Conservation (phyloP, 1,140 invertebrate genomes). For the Apis florea region DNA sequence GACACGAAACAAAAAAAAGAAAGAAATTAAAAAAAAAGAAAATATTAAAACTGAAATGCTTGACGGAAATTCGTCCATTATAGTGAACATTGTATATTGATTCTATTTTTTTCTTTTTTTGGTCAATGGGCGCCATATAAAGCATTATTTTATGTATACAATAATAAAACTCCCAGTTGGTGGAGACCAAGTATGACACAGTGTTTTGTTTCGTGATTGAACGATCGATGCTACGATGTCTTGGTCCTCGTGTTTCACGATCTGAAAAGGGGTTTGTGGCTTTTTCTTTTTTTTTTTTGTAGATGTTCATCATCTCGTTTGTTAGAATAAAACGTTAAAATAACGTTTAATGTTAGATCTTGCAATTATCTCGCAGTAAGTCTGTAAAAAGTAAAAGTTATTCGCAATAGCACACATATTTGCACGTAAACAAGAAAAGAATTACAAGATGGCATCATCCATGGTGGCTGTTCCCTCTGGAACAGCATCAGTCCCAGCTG, state of each 20-base stretch:
- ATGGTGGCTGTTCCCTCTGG: conserved; percentile 64
- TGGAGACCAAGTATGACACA: conserved; percentile 7
- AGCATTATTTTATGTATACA: conserved; percentile 35
- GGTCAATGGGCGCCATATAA: not conserved
- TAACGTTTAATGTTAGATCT: not conserved
- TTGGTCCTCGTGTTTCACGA: conserved; percentile 4
- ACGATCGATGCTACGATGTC: conserved; percentile 54
- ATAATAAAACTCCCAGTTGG: not conserved
- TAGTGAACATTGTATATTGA: not conserved
- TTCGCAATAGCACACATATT: not conserved
- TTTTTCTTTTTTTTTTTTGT: not conserved
- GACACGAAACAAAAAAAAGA: not conserved
- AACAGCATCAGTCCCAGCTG: conserved; percentile 51
- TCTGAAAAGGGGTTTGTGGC: conserved; percentile 11
- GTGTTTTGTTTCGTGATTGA: conserved; percentile 38
- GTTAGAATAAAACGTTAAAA: conserved; percentile 4
- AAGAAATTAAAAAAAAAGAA: not conserved
- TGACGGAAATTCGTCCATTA: not conserved
- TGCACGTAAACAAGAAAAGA: not conserved
- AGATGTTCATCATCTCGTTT: conserved; percentile 2
- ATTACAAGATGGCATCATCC: conserved; percentile 60
- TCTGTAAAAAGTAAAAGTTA: not conserved
- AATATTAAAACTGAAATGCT: not conserved
- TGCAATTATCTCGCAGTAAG: not conserved
- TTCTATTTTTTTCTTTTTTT: not conserved